A percentile compares a stretch with the other conserved stretches of the same genome.
phyloP scores from a whole-genome alignment of 2,113 vertebrate species.

The Rhinopomastus cyanomelas region DNA sequence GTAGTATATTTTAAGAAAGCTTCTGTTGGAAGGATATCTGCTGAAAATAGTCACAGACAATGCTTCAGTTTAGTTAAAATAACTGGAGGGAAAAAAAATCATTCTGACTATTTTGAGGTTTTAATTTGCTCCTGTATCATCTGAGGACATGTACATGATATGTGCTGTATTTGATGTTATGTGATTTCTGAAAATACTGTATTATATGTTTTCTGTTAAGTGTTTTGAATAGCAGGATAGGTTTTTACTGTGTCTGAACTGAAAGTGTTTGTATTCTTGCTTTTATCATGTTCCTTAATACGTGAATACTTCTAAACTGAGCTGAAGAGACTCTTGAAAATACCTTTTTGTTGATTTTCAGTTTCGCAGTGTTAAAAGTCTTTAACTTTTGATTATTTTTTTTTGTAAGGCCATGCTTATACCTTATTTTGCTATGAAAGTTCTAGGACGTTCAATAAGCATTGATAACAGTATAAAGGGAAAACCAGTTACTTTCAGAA shows the following conservation, averaged over 20 bases:
- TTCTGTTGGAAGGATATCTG: background rate
- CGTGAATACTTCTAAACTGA: background rate
- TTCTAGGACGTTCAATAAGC: background rate
- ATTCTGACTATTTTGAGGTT: background rate
- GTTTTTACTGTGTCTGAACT: background rate
- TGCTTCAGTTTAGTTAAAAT: background rate
- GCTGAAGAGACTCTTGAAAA: background rate
- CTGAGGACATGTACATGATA: background rate
- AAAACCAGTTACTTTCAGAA: background rate
- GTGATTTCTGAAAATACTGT: background rate
- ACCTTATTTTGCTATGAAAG: background rate
- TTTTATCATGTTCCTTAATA: background rate
- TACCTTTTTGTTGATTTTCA: background rate
- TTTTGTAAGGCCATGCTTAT: background rate
- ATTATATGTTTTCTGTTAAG: accelerated
- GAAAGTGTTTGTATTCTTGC: background rate
- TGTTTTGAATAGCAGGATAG: background rate
- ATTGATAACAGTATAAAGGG: background rate
- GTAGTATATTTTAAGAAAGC: background rate
- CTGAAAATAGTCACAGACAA: background rate
- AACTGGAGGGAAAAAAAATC: background rate
- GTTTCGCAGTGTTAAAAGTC: background rate
- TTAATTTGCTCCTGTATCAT: background rate
- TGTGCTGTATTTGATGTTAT: background rate
- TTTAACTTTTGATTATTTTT: background rate